Evolutionary conservation across 1,140 invertebrate genomes (phyloP).

Genomic region (Lepidostoma basale): DNA sequence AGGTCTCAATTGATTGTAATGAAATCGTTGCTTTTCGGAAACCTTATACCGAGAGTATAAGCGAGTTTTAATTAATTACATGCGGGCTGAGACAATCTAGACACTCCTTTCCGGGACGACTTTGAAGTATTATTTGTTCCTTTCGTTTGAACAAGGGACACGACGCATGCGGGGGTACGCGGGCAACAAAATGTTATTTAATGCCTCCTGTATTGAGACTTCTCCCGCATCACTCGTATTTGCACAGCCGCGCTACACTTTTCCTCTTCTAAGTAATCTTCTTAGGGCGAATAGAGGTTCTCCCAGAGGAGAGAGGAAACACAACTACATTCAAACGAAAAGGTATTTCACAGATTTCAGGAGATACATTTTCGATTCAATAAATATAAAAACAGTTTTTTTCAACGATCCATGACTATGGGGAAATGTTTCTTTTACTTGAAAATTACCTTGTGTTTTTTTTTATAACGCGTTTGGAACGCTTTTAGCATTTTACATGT

Average conservation of each 20-base stretch:
- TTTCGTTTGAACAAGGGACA: background rate
- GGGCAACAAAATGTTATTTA: background rate
- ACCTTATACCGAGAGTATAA: background rate
- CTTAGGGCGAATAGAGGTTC: background rate
- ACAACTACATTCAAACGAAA: too few species aligned
- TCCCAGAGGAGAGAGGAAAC: too few species aligned
- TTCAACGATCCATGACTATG: too few species aligned
- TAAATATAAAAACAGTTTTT: too few species aligned
- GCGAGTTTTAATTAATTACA: conserved; percentile 19
- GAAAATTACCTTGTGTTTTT: too few species aligned
- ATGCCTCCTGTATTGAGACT: background rate
- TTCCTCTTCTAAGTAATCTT: conserved; percentile 9
- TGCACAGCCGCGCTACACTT: background rate
- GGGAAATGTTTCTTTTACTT: too few species aligned
- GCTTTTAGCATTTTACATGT: too few species aligned
- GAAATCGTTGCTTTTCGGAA: too few species aligned
- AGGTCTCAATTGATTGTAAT: too few species aligned
- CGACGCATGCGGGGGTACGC: conserved; percentile 1
- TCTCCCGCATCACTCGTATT: background rate
- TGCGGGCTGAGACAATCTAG: conserved; percentile 4
- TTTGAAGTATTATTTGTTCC: conserved; percentile 19
- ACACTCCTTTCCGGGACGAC: background rate
- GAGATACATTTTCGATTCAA: too few species aligned
- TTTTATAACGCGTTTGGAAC: too few species aligned
- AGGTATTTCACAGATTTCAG: too few species aligned